Conservation (phyloP, 2,113 vertebrate genomes). For the Varanus salvator region DNA sequence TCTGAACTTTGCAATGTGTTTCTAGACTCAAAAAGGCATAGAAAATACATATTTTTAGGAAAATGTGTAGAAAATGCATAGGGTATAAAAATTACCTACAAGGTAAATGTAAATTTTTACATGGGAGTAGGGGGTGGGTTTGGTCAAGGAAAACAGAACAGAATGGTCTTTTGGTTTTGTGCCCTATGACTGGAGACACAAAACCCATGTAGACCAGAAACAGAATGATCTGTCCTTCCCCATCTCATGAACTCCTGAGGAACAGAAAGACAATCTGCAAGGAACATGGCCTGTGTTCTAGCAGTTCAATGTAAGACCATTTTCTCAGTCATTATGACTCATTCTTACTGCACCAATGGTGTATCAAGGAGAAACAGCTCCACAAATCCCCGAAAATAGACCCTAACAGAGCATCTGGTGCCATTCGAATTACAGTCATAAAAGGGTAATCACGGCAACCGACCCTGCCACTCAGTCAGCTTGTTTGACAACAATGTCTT, state of each 20-base stretch:
- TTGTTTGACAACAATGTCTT: fast-evolving
- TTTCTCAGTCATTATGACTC: neutral
- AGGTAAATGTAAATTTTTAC: neutral
- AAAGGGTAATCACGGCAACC: fast-evolving
- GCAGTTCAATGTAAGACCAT: neutral
- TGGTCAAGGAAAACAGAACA: too few relatives aligned
- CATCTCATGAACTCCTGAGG: conserved; percentile 6
- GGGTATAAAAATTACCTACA: neutral
- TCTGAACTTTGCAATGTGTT: neutral
- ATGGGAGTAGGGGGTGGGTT: too few relatives aligned
- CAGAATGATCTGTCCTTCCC: neutral
- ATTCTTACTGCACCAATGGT: fast-evolving
- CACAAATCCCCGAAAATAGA: conserved; percentile 5
- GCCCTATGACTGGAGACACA: too few relatives aligned
- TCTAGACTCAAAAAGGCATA: neutral
- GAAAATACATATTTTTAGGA: neutral
- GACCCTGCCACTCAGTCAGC: neutral
- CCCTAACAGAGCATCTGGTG: neutral
- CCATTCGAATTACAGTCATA: neutral
- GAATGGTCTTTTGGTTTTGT: too few relatives aligned
- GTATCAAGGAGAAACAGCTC: neutral
- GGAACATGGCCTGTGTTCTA: neutral
- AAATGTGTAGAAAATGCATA: neutral
- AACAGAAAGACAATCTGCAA: neutral
- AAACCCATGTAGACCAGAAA: neutral